Percentiles rank a stretch among this genome's conserved stretches.
Conservation (phyloP, 2,113 vertebrate species). For the Hyperopisus bebe region DNA sequence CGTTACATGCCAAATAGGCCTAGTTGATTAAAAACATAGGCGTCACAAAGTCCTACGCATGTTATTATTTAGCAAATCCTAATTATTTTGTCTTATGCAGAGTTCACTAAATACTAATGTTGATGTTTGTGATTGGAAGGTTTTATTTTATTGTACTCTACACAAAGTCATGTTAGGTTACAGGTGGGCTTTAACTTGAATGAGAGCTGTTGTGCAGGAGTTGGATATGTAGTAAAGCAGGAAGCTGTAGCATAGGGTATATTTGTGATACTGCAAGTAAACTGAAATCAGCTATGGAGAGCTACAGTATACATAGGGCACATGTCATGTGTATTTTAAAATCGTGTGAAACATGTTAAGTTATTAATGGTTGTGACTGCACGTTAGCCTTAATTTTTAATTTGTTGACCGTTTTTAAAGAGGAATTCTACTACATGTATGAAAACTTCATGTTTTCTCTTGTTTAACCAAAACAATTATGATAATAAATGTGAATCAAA, state of each 20-base stretch:
- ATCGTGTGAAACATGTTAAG: conserved; percentile 42
- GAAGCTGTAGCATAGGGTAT: conserved; percentile 30
- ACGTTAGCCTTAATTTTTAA: no score
- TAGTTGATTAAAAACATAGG: neutral
- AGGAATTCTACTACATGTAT: no score
- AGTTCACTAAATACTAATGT: neutral
- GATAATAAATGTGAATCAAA: neutral
- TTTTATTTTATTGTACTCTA: conserved; percentile 24
- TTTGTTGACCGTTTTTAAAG: no score
- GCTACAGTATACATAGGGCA: conserved; percentile 55
- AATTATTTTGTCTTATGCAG: no score
- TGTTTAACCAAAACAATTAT: neutral
- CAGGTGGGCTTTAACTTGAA: conserved; percentile 55
- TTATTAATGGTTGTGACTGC: no score
- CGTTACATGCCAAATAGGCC: neutral
- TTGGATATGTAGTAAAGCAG: conserved; percentile 44
- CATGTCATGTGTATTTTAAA: conserved; percentile 33
- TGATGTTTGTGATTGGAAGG: conserved; percentile 25
- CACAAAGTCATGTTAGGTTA: conserved; percentile 44
- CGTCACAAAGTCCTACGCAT: neutral
- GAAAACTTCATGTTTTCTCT: no score
- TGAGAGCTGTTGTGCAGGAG: conserved; percentile 62
- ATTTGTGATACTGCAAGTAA: conserved; percentile 47
- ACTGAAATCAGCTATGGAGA: conserved; percentile 57
- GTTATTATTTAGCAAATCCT: neutral